Conservation (phyloP, 2,888 invertebrate species). For the Tribolium freemani region DNA sequence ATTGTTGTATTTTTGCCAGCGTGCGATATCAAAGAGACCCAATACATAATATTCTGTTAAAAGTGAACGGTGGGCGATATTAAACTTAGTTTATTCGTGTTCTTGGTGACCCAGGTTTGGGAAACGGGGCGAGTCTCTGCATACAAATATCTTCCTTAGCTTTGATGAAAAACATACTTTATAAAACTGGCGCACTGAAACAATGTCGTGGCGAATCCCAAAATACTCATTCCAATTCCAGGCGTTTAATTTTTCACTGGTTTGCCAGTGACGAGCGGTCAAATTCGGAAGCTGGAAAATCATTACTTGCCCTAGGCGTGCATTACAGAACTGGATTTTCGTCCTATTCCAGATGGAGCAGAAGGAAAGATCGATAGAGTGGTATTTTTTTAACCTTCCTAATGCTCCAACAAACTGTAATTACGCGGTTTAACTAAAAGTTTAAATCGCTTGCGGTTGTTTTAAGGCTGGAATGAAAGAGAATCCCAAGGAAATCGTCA, state of each 20-base stretch:
- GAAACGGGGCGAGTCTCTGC: conserved; percentile 48
- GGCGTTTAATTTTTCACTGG: conserved; percentile 18
- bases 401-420: background rate
- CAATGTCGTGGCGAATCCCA: conserved; percentile 30
- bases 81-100: conserved; percentile 50
- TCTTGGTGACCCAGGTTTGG: conserved; percentile 50
- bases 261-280: conserved; percentile 26
- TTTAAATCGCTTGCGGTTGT: background rate
- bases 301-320: conserved; percentile 9
- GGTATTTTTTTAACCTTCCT: too few relatives aligned
- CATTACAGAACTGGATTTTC: background rate
- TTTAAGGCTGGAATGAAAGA: background rate
- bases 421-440: background rate
- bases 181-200: conserved; percentile 38
- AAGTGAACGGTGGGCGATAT: conserved; percentile 48
- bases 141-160: conserved; percentile 51
- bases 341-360: background rate
- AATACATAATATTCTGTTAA: conserved; percentile 52
- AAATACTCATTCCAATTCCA: conserved; percentile 32
- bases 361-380: conserved; percentile 5
- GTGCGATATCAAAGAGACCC: conserved; percentile 38
- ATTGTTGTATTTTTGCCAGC: background rate
- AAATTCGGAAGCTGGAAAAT: conserved; percentile 26
- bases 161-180: conserved; percentile 46
- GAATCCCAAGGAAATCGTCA: background rate